Conservation (phyloP, 2,888 invertebrate genomes). For the Himalopsyche tibetana region DNA sequence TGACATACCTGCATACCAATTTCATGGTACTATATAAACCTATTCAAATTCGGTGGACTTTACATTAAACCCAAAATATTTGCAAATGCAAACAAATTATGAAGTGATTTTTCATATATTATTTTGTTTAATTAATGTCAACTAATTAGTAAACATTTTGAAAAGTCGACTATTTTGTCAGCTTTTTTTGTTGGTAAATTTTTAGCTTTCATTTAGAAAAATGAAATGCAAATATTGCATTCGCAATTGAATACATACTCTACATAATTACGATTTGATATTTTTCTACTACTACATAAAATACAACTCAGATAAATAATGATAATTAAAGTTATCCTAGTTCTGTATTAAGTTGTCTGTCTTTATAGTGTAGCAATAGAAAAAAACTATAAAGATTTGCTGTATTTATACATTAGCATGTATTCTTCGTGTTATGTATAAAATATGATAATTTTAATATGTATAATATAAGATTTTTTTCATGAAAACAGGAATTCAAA, state of each 20-base stretch:
- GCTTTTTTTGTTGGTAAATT: neutral
- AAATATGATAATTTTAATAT: neutral
- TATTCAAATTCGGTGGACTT: no score
- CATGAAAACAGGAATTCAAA: neutral
- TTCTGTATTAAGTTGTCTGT: neutral
- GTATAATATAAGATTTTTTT: neutral
- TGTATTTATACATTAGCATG: constrained; percentile 1
- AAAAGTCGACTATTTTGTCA: neutral
- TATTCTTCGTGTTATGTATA: neutral
- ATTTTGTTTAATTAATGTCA: neutral
- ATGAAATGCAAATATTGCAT: neutral
- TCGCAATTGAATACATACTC: neutral
- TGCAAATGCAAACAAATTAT: no score
- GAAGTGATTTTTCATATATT: neutral
- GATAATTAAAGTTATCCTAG: neutral
- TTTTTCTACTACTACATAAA: constrained; percentile 46
- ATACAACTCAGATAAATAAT: neutral
- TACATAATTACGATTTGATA: constrained; percentile 50
- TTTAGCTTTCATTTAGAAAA: constrained; percentile 21
- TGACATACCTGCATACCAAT: no score
- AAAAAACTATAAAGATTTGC: neutral
- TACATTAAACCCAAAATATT: no score
- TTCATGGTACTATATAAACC: no score
- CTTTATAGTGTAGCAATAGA: neutral
- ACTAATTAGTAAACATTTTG: neutral